These are phyloP conservation scores for Bradypodion pumilum DNA, from an alignment of 2,797 vertebrate genomes.

Conservation along the genomic window DNA sequence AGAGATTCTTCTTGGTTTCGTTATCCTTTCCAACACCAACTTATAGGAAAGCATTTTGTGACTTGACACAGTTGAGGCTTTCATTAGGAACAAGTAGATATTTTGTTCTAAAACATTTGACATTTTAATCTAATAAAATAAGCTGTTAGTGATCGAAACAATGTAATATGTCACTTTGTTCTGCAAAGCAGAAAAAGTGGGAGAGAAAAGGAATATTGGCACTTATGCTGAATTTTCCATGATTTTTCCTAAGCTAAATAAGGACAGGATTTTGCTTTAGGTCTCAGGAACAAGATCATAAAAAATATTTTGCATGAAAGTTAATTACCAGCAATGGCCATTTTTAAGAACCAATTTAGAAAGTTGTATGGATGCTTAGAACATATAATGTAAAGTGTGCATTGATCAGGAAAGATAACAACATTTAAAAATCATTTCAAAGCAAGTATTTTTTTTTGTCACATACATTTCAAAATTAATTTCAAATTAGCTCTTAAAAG, in stretches of 20 bases:
- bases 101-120: constrained; percentile 27
- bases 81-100: constrained; percentile 51
- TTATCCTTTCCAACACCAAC: background rate
- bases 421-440: constrained; percentile 47
- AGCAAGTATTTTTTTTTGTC: constrained; percentile 60
- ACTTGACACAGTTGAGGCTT: constrained; percentile 46
- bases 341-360: too few relatives aligned
- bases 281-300: background rate
- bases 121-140: constrained; percentile 53
- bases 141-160: constrained; percentile 49
- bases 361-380: constrained; percentile 21
- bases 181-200: constrained; percentile 15
- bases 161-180: constrained; percentile 40
- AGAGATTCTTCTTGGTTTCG: constrained; percentile 24
- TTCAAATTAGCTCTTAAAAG: constrained; percentile 79
- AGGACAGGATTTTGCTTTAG: constrained; percentile 35
- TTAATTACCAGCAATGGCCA: constrained; percentile 14
- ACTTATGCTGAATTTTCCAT: background rate
- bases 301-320: background rate
- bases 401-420: constrained; percentile 58
- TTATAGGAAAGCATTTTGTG: constrained; percentile 2
- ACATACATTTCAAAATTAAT: constrained; percentile 77
- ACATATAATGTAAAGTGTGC: constrained; percentile 49
- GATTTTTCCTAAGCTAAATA: background rate
- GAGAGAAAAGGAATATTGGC: background rate